These are phyloP conservation scores for Xylocampa areola DNA, from an alignment of 2,888 invertebrate species.

Conservation along the genomic window DNA sequence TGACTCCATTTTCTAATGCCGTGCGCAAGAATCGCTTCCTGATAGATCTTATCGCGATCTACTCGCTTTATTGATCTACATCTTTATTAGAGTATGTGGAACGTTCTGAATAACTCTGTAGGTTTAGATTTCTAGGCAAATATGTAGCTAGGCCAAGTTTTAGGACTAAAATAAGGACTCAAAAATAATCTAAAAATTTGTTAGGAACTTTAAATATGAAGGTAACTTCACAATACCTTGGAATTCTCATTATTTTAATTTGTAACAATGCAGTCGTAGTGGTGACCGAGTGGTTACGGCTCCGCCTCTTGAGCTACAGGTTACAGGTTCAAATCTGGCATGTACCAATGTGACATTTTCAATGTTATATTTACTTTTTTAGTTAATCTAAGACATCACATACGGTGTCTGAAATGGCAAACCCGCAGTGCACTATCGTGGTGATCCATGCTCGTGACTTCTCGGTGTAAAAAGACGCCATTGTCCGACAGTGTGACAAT, in stretches of 20 bases:
- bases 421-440: too few species aligned
- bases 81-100: constrained; percentile 37
- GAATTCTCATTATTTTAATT: constrained; percentile 13
- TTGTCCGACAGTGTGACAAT: too few species aligned
- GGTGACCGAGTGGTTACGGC: too few species aligned
- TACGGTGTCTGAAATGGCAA: too few species aligned
- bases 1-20: constrained; percentile 58
- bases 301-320: too few species aligned
- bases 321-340: too few species aligned
- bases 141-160: background rate
- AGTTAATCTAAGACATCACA: too few species aligned
- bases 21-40: constrained; percentile 56
- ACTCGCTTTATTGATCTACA: constrained; percentile 47
- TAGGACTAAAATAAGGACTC: background rate
- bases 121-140: background rate
- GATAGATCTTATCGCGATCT: constrained; percentile 54
- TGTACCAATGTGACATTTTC: too few species aligned
- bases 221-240: constrained; percentile 10
- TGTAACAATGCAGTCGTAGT: too few species aligned
- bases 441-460: too few species aligned
- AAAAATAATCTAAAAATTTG: constrained; percentile 8
- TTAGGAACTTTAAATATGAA: constrained; percentile 16
- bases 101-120: constrained; percentile 26
- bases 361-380: too few species aligned
- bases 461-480: too few species aligned